Evolutionary conservation across 2,888 invertebrate species (phyloP).

Genomic region (Tineola bisselliella): DNA sequence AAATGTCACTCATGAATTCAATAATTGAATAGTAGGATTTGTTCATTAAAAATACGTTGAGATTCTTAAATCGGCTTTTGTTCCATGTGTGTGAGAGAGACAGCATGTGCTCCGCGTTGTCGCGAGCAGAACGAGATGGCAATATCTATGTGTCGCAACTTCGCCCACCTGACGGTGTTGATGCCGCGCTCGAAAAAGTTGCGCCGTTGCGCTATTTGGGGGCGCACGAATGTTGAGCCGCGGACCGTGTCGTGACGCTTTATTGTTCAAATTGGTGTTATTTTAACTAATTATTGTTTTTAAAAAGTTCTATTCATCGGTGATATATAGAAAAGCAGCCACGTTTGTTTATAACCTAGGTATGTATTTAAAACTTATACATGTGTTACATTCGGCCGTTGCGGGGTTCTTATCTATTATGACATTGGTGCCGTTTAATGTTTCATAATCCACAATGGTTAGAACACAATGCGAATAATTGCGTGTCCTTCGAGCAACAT

Average conservation of each 20-base stretch:
- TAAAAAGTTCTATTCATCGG: not conserved
- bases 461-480: not conserved
- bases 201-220: constrained; percentile 68
- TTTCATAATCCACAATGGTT: not conserved
- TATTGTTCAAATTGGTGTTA: constrained; percentile 1
- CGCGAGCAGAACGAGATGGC: constrained; percentile 33
- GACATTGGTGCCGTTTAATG: not conserved
- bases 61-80: constrained; percentile 38
- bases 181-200: constrained; percentile 67
- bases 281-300: not conserved
- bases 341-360: not conserved
- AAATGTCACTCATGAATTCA: too few species aligned
- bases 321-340: not conserved
- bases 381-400: not conserved
- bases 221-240: constrained; percentile 61
- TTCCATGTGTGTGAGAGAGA: constrained; percentile 47
- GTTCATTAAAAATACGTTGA: too few species aligned
- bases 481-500: constrained; percentile 29
- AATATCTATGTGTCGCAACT: constrained; percentile 64
- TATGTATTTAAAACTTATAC: not conserved
- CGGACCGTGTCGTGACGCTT: constrained; percentile 36
- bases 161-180: constrained; percentile 69
- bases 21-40: too few species aligned
- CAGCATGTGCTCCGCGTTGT: constrained; percentile 22
- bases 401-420: not conserved